Base-by-base conservation (phyloP, 1,140 invertebrate genomes). In the Asobara japonica region DNA sequence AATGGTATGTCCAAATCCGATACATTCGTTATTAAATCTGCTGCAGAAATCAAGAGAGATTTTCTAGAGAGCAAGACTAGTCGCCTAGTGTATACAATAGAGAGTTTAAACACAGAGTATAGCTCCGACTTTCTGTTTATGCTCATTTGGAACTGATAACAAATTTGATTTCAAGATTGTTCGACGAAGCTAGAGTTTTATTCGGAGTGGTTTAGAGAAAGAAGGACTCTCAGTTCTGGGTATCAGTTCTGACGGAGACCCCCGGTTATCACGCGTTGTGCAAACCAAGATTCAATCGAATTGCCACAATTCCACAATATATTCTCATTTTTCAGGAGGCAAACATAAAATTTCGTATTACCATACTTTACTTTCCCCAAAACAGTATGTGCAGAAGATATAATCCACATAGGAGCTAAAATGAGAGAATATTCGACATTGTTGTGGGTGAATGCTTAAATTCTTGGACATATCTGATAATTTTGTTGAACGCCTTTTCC, bases 151-250 rank as follows among this genome's bases (percentile, higher is more conserved):
- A 10, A 31, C 62, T 1, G 65, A 72, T 29, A 72, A 56, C 33
- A 67, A 48, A 31, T 72, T 72, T 31, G 22, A 2, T 25, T 10
- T 5, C 6, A n/a, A 41, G 30, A 0, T 68, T 60, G 71, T 72
- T 31, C 18, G 16, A 2, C 18, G 20, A n/a, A 18, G 64, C 6
- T 72, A 65, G 65, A 22, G 67, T 2, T n/a, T n/a, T n/a, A n/a
- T n/a, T n/a, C n/a, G n/a, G n/a, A 20, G n/a, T 18, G 25, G 38
- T 18, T 51, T 72, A 20, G 22, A 67, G 64, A 65, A 18, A 30
- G 60, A 76, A 51, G 62, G 66, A 13, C 76, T 78, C 20, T 41
- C 62, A 67, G 71, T 77, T 31, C 62, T 74, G 11, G 74, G 76
- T 30, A 33, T 64, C n/a, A 36, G 45, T 56, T 67, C 65, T 3